A percentile compares a stretch with the other conserved stretches of the same genome.
These are phyloP conservation scores for Eristalis intricaria DNA, from an alignment of 2,888 invertebrate species.

Conservation along the genomic window DNA sequence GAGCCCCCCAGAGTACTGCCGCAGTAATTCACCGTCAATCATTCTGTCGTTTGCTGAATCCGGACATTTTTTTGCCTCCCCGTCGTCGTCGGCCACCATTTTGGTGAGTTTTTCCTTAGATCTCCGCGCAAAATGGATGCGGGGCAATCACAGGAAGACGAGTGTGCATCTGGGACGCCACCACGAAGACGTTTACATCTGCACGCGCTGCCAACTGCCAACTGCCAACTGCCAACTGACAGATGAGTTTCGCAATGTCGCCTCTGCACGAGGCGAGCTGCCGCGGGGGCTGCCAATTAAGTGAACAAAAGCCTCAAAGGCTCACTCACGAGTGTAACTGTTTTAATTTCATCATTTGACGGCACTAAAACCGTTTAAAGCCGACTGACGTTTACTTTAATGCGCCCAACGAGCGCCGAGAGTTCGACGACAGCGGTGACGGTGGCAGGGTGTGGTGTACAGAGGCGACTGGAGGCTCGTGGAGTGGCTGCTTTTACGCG, in stretches of 20 bases:
- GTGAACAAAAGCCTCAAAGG: constrained; percentile 37
- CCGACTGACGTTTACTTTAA: constrained; percentile 46
- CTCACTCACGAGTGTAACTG: constrained; percentile 37
- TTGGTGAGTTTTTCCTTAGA: constrained; percentile 15
- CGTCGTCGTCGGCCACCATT: not conserved
- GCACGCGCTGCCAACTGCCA: not conserved
- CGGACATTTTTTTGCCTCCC: constrained; percentile 29
- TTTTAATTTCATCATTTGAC: constrained; percentile 60
- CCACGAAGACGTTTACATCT: not conserved
- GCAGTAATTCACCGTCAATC: constrained; percentile 65
- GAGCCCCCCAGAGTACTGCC: constrained; percentile 11
- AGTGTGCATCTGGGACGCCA: not conserved
- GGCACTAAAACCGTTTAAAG: constrained; percentile 59
- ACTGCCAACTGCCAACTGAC: not conserved
- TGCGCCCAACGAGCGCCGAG: constrained; percentile 12
- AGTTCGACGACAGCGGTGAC: not conserved
- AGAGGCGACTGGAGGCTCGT: not conserved
- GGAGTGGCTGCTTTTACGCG: constrained; percentile 8
- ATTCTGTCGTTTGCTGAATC: constrained; percentile 63
- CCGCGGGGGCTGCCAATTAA: constrained; percentile 22
- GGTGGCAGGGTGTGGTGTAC: not conserved
- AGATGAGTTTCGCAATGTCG: constrained; percentile 1
- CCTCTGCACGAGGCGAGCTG: not conserved
- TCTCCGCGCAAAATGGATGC: constrained; percentile 27
- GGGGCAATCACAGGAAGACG: constrained; percentile 9